These are phyloP conservation scores for Aleiodes sp. DNA, from an alignment of 1,140 invertebrate species.

Conservation along the genomic window DNA sequence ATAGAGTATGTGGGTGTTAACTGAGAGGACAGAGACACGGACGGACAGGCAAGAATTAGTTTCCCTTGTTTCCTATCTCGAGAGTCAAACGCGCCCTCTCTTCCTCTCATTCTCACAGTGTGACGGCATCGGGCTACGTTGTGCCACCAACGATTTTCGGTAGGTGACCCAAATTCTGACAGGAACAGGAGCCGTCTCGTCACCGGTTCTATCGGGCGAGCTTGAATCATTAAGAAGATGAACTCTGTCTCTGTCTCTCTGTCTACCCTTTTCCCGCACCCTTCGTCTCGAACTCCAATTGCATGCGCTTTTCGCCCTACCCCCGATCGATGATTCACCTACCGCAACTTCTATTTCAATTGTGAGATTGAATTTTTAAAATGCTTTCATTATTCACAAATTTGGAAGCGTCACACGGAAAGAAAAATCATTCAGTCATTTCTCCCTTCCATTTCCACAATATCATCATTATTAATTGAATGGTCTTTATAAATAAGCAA, in stretches of 20 bases:
- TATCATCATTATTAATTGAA: too few species aligned
- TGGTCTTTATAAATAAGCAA: too few species aligned
- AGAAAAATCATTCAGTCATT: too few species aligned
- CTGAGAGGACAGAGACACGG: slow-evolving; percentile 3
- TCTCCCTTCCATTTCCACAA: too few species aligned
- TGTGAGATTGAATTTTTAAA: not conserved
- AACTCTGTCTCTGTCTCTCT: not conserved
- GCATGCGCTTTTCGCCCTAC: not conserved
- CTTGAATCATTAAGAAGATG: slow-evolving; percentile 34
- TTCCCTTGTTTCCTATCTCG: slow-evolving; percentile 21
- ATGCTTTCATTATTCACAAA: too few species aligned
- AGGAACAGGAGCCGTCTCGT: slow-evolving; percentile 26
- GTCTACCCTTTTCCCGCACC: not conserved
- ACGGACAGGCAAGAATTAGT: slow-evolving; percentile 27
- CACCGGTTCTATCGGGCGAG: slow-evolving; percentile 13
- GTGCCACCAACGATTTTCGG: slow-evolving; percentile 15
- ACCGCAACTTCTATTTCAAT: not conserved
- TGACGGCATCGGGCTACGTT: slow-evolving; percentile 23
- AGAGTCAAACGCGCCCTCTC: not conserved
- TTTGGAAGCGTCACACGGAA: too few species aligned
- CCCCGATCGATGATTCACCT: not conserved
- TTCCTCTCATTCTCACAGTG: not conserved
- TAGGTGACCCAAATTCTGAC: slow-evolving; percentile 32
- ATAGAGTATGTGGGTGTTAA: slow-evolving; percentile 17
- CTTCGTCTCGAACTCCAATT: not conserved